Evolutionary conservation across 2,113 vertebrate genomes (phyloP), one percentile per base, ranked within the genome.

Genomic region (Sapajus apella): DNA sequence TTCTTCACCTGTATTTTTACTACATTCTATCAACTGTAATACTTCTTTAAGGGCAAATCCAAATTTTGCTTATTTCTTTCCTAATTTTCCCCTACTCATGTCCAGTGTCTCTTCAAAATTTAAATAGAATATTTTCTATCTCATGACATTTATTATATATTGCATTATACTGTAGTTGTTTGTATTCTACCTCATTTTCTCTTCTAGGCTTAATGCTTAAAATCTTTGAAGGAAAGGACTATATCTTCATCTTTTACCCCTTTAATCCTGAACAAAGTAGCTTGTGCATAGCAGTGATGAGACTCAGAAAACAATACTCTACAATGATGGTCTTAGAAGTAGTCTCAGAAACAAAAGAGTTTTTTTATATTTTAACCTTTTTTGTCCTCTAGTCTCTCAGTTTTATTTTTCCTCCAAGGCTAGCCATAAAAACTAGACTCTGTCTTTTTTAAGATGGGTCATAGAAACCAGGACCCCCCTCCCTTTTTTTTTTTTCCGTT

Each of bases 41-140:
- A 20, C 35, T 84, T 58, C 72, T 84, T 93, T 50, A 93, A 30
- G 43, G 25, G 30, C 18, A 40, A 61, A 10, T 90, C 90, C 30
- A 94, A 70, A 90, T 75, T 84, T 50, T 64, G 9, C 68, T 81
- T 86, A 35, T 25, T 94, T 72, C 73, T 73, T 61, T 14, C 20
- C 73, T 50, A 81, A 17, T 52, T 79, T 90, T 52, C 27, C 12
- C 5, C 72, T 73, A 52, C n/a, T 85, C 40, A 45, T 64, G 16
- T 61, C 35, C 77, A 79, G 70, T 37, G 11, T 90, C 52, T 45
- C 37, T 37, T 80, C n/a, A 93, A 94, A 96, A 86, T 37, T 92
- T 82, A n/a, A n/a, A 27, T 88, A 76, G 50, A 13, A 6, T 55
- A 43, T 93, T 80, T 85, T 79, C 52, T 79, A 0, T 87, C 16